Evolutionary conservation across 2,797 vertebrate genomes (phyloP), one percentile per base, ranked within the genome.

Genomic region (Darevskia mixta): DNA sequence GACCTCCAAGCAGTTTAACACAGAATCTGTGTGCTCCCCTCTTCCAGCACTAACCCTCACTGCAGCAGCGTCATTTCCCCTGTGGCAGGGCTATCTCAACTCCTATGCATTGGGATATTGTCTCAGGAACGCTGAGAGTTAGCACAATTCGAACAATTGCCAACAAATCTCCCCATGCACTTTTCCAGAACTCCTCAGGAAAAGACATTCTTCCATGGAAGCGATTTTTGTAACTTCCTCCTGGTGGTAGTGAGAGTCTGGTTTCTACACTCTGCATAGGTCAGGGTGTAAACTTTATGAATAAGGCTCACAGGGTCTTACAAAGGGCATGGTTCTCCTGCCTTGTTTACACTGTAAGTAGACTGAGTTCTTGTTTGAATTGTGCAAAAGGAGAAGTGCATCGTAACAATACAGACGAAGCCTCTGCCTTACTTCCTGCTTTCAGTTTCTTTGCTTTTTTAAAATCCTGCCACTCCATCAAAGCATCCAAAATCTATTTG

Each of bases 401-500:
- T 78, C 58, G 85, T 66, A 79, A 90, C 67, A 67, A 43, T 32
- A 8, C 43, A 18, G 13, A 58, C 55, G 35, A 49, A 29, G 71
- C 17, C 5, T 55, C 10, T 32, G 18, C 27, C 2, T 83, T 38
- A 13, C 25, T 73, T 80, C 67, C 79, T 79, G 75, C 32, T 69
- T 79, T 61, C 49, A 27, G 29, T 88, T 82, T 45, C 58, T 87
- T 32, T 32, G 82, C 41, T 45, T 43, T 61, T 8, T 94, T 90
- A 69, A 87, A 79, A 85, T 92, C 79, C 86, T 43, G 35, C 0
- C 0, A 35, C 83, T 93, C 85, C 82, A 87, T 77, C 92, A 90
- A 82, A 71, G 73, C 82, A 90, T 1, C 0, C 71, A 71, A 61
- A 90, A 84, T 92, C 89, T 90, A 89, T 92, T 90, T 89, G 90